phyloP scores from a whole-genome alignment of 2,797 vertebrate species.

The Malurus leucopterus region DNA sequence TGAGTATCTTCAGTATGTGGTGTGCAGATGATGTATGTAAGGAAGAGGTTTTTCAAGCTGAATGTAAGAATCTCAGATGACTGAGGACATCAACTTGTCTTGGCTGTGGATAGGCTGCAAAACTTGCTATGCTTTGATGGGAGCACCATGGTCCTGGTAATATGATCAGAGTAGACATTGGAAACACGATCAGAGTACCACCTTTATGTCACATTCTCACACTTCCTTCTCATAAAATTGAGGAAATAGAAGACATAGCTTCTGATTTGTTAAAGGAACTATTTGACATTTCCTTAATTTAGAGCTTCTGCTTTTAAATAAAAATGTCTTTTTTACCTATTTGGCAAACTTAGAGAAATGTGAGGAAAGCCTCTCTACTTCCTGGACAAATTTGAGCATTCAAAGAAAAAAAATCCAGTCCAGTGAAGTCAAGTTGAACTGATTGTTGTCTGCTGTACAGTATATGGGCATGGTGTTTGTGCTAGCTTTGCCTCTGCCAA shows the following conservation, averaged over 20 bases:
- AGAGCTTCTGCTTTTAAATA: neutral
- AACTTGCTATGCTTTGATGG: fast-evolving
- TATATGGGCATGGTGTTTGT: too few relatives aligned
- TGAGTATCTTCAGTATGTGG: neutral
- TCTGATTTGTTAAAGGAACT: neutral
- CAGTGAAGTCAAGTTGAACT: neutral
- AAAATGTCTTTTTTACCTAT: neutral
- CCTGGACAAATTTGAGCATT: neutral
- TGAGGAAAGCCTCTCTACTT: neutral
- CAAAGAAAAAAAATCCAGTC: neutral
- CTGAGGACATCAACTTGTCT: neutral
- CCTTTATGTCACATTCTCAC: neutral
- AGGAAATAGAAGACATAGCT: neutral
- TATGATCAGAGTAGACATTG: neutral
- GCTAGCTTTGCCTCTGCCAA: neutral
- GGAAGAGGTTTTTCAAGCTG: neutral
- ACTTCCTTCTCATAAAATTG: neutral
- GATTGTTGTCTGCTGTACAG: neutral
- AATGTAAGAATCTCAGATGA: neutral
- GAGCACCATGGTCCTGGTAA: neutral
- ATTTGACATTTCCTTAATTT: neutral
- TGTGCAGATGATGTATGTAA: neutral
- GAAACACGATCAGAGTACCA: neutral
- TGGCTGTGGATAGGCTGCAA: neutral
- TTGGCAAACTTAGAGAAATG: neutral